Conservation (phyloP, 2,113 vertebrate genomes). For the Leptosomus discolor region DNA sequence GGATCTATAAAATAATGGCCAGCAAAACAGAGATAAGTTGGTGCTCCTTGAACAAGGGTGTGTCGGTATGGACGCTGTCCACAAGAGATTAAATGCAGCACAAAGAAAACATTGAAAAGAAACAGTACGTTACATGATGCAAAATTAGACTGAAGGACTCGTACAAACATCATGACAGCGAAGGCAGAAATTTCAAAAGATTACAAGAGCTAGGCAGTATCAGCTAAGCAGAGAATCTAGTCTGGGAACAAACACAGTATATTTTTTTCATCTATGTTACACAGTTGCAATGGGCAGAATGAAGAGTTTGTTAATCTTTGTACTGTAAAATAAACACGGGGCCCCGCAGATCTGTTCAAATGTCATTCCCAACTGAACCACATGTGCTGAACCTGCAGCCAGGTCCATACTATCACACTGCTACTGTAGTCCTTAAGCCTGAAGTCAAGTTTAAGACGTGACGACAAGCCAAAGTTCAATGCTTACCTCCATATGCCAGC, state of each 20-base stretch:
- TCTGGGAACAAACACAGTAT: neutral
- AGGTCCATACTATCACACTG: neutral
- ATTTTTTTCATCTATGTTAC: neutral
- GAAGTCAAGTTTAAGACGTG: neutral
- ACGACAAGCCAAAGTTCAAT: neutral
- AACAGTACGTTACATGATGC: neutral
- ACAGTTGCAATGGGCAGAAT: neutral
- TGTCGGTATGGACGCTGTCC: neutral
- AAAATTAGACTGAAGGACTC: neutral
- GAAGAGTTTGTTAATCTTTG: neutral
- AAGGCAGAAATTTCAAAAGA: neutral
- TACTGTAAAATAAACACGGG: neutral
- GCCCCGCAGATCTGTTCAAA: neutral
- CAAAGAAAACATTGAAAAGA: neutral
- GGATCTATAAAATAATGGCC: neutral
- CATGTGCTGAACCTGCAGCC: neutral
- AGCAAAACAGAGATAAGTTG: neutral
- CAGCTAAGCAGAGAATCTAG: neutral
- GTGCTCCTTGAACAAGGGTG: neutral
- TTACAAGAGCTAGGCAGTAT: neutral
- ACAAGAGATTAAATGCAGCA: neutral
- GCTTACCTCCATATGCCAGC: neutral
- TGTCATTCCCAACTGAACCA: neutral
- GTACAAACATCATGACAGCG: fast-evolving
- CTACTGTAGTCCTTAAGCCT: neutral